Conservation (phyloP, 2,888 invertebrate genomes). For the Pyrochroa serraticornis region DNA sequence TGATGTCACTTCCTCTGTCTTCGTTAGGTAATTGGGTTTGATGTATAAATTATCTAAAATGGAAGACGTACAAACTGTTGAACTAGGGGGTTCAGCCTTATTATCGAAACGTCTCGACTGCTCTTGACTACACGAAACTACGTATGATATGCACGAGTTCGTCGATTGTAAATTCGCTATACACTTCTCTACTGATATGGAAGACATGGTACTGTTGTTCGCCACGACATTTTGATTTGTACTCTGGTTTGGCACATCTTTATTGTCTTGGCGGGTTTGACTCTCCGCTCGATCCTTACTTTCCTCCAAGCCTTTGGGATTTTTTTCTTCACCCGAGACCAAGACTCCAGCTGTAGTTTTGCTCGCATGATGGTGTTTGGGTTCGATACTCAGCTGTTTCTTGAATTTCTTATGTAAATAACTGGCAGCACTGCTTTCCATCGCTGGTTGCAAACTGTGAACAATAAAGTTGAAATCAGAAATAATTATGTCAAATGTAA, state of each 20-base stretch:
- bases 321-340: conserved; percentile 49
- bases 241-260: conserved; percentile 54
- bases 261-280: conserved; percentile 42
- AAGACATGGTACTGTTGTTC: conserved; percentile 51
- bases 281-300: conserved; percentile 39
- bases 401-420: conserved; percentile 94
- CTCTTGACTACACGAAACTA: conserved; percentile 45
- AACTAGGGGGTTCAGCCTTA: conserved; percentile 43
- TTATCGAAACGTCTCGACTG: conserved; percentile 49
- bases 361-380: conserved; percentile 42
- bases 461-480: conserved; percentile 1
- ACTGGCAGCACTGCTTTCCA: conserved; percentile 60
- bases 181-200: conserved; percentile 53
- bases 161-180: conserved; percentile 45
- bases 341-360: conserved; percentile 44
- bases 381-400: conserved; percentile 73
- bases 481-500: too few relatives aligned
- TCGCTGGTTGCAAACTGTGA: conserved; percentile 47
- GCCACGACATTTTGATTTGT: conserved; percentile 47
- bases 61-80: conserved; percentile 50
- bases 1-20: conserved; percentile 34
- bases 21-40: conserved; percentile 39
- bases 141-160: conserved; percentile 55
- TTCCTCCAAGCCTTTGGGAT: conserved; percentile 24
- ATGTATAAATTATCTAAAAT: conserved; percentile 48